phyloP scores from a whole-genome alignment of 2,888 invertebrate species.

The Erebia aethiops region DNA sequence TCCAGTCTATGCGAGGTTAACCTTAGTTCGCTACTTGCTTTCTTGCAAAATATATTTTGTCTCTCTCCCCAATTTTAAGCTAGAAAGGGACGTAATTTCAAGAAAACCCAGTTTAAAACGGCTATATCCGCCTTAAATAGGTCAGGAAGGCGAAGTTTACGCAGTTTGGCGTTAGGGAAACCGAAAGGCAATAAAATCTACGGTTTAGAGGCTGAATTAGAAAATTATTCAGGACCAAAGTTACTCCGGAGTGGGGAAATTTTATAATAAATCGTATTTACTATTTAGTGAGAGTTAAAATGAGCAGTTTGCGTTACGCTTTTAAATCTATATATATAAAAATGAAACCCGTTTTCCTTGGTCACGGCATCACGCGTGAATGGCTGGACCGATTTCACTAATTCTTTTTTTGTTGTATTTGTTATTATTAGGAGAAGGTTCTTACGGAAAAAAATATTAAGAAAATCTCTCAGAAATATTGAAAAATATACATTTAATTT shows the following conservation, averaged over 20 bases:
- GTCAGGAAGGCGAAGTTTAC: conserved; percentile 82
- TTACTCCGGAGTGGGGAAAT: conserved; percentile 40
- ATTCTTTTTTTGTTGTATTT: too few relatives aligned
- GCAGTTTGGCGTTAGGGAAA: conserved; percentile 71
- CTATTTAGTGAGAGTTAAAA: conserved; percentile 36
- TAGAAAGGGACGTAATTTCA: conserved; percentile 60
- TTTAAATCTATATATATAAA: too few relatives aligned
- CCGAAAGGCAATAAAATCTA: conserved; percentile 73
- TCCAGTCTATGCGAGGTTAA: conserved; percentile 25
- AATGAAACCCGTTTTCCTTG: too few relatives aligned
- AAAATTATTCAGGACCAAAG: conserved; percentile 65
- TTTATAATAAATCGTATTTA: conserved; percentile 40
- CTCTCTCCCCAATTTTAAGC: conserved; percentile 51
- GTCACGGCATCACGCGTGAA: too few relatives aligned
- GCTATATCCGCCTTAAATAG: conserved; percentile 75
- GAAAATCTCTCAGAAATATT: too few relatives aligned
- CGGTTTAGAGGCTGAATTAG: conserved; percentile 64
- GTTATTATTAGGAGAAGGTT: too few relatives aligned
- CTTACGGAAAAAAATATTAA: too few relatives aligned
- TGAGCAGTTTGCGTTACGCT: not conserved
- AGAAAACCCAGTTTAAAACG: conserved; percentile 65
- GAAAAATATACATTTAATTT: too few relatives aligned
- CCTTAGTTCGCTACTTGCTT: conserved; percentile 29
- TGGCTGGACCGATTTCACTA: too few relatives aligned
- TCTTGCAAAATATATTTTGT: conserved; percentile 47